Evolutionary conservation across 2,113 vertebrate genomes (phyloP).

Genomic region (Caretta caretta): DNA sequence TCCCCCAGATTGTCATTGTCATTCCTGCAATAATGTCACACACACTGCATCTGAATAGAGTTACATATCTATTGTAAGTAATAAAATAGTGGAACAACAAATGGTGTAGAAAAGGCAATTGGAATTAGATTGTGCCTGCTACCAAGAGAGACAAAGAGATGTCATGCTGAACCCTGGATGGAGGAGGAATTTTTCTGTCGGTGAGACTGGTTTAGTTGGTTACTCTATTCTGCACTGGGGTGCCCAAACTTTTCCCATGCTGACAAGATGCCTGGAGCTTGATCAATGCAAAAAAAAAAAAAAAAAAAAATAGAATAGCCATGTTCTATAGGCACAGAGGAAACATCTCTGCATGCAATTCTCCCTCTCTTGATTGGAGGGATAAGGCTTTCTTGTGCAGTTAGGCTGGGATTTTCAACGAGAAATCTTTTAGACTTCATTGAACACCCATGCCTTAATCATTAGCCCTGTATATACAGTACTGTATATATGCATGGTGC

Average conservation of each 20-base stretch:
- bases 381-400: not conserved
- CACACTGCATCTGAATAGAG: slow-evolving; percentile 28
- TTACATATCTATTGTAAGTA: slow-evolving; percentile 55
- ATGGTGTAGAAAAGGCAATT: slow-evolving; percentile 36
- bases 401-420: not conserved
- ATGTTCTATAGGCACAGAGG: not conserved
- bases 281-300: slow-evolving; percentile 31
- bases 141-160: slow-evolving; percentile 40
- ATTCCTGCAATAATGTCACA: slow-evolving; percentile 61
- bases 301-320: not conserved
- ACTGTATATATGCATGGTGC: not conserved
- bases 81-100: slow-evolving; percentile 64
- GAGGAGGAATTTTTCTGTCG: slow-evolving; percentile 11
- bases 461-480: not conserved
- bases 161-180: slow-evolving; percentile 23
- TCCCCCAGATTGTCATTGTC: slow-evolving; percentile 67
- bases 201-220: not conserved
- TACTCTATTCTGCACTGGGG: slow-evolving; percentile 8
- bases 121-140: slow-evolving; percentile 51
- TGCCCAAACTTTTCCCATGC: not conserved
- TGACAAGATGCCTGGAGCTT: not conserved
- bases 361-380: not conserved
- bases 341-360: not conserved
- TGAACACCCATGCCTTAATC: slow-evolving; percentile 1
- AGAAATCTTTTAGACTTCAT: not conserved